Evolutionary conservation across 2,888 invertebrate genomes (phyloP), one percentile per base, ranked within the genome.

Genomic region (Zaprionus lineosus): DNA sequence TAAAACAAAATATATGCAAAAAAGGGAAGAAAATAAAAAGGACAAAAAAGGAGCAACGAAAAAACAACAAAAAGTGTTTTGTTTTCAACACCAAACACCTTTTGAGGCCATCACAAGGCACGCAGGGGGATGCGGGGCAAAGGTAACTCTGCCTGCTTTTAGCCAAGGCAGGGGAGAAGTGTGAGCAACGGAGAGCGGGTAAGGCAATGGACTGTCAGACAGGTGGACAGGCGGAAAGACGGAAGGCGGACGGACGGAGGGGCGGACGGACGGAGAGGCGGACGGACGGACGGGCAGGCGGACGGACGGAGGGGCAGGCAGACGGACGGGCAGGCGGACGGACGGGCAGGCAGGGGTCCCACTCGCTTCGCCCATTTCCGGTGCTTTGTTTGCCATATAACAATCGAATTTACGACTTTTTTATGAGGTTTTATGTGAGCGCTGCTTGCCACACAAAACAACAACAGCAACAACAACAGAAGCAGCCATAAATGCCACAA

Each of bases 391-490:
- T 75, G 73, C 77, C 67, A 60, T 70, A 78, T 75, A 78, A 78
- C 78, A 78, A 78, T 78, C 81, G 77, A 81, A 81, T 81, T 78
- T 81, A 78, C 78, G 78, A 77, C 77, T 73, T 77, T 77, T 76
- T 77, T 77, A 77, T 78, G 79, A 71, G 75, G 60, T 74, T 78
- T 79, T 78, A 77, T 78, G 73, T 70, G 59, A 26, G 63, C 72
- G 39, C 50, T 43, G 57, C 11, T 50, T 51, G 48, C 63, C 57
- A 56, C 62, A 62, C 44, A 53, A 55, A 68, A 44, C 37, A 65
- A 52, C 62, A 66, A 31, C 14, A 58, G 55, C 66, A 69, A 31
- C 21, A 53, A 55, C 66, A 69, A 78, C 66, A 76, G n/a, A n/a
- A n/a, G n/a, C n/a, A n/a, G n/a, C n/a, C n/a, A n/a, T n/a, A n/a